Evolutionary conservation across 37 sponge, comb jelly and placozoan species (phyloP), one percentile per base, ranked within the genome.

Genomic region (Halisarca cf. caerulea): DNA sequence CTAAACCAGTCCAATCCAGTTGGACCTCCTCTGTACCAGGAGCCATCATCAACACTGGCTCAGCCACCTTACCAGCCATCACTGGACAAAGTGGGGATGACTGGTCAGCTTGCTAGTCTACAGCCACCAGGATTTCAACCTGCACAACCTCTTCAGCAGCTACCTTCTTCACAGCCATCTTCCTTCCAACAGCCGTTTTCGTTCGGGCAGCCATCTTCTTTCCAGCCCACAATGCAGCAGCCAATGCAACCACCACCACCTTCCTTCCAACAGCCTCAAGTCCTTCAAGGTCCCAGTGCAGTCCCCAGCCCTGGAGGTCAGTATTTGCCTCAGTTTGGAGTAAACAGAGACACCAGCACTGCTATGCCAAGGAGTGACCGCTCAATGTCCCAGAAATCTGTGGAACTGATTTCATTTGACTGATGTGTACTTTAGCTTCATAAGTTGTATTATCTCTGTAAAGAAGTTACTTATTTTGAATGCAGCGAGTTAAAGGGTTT

Each of bases 71-170:
- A 21, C 88, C 79, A 2, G 45, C 84, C 32, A 44, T 83, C 35
- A 64, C 88, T 54, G 57, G 82, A n/a, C 68, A 83, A 17, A 59
- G 57, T 33, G 61, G 75, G 6, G 33, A 23, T n/a, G 27, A 30
- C 6, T 83, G 78, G 41, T 81, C 88, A 9, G n/a, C 36, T 2
- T 70, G 78, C 35, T 66, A 83, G 28, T 82, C 88, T 37, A 5
- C 71, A 24, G 23, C 41, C n/a, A 3, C n/a, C 5, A 9, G 7
- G 6, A 34, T 73, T 9, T 28, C 75, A 6, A 21, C 43, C 34
- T 20, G 8, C 43, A 7, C 43, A 23, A 9, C 8, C 43, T 9
- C 28, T 33, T 28, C 80, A 75, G 25, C 77, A 40, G 25, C 69
- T 34, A 27, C 34, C 69, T 0, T 28, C 69, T 34, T 68, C 34